phyloP scores from a whole-genome alignment of 2,888 invertebrate species.

The Eudemis profundana region DNA sequence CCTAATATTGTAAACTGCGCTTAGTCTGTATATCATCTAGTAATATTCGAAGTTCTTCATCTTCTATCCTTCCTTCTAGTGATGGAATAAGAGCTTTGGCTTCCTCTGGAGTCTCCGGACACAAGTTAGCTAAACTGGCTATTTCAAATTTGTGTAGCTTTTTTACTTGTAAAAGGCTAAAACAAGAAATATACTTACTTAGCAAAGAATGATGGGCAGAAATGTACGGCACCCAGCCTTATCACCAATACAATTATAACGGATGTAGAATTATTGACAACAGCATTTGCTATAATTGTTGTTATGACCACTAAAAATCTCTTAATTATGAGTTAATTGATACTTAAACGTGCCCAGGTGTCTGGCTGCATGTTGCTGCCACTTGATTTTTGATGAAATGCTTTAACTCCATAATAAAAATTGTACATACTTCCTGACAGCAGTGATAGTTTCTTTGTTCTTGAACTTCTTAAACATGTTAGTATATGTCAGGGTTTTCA shows the following conservation, averaged over 20 bases:
- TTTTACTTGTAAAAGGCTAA: constrained; percentile 94
- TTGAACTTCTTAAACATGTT: constrained; percentile 98
- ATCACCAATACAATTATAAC: too few species aligned
- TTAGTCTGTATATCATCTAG: constrained; percentile 99
- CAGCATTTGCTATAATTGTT: too few species aligned
- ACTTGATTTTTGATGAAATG: neutral
- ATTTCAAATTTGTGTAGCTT: constrained; percentile 99
- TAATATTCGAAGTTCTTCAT: constrained; percentile 98
- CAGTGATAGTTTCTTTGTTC: constrained; percentile 98
- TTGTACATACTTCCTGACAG: constrained; percentile 93
- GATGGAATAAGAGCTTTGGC: constrained; percentile 99
- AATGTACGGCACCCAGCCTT: too few species aligned
- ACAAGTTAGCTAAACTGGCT: constrained; percentile 98
- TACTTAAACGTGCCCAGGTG: too few species aligned
- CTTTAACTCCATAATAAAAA: neutral
- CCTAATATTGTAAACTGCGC: constrained; percentile 97
- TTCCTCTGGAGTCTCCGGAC: constrained; percentile 99
- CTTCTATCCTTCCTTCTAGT: constrained; percentile 98
- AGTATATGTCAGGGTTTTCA: constrained; percentile 98
- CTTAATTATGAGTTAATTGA: too few species aligned
- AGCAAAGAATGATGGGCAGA: too few species aligned
- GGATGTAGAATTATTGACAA: too few species aligned
- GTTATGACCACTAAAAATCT: too few species aligned
- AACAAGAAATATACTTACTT: neutral
- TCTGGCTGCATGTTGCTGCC: constrained; percentile 7